These are phyloP conservation scores for Phytoseiulus persimilis DNA, from an alignment of 2,888 invertebrate genomes.

Conservation along the genomic window DNA sequence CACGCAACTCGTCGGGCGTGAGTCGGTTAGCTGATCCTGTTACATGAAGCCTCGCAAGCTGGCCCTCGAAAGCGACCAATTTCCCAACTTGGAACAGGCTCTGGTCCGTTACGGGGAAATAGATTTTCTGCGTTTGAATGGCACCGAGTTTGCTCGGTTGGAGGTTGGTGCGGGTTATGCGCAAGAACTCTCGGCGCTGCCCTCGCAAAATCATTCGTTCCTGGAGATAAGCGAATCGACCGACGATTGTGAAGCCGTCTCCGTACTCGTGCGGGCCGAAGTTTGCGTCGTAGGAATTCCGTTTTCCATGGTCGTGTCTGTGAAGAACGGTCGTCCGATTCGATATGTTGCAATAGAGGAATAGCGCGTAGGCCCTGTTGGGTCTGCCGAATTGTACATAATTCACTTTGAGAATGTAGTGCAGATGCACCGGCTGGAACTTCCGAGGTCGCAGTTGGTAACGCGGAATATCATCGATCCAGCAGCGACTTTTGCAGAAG, in stretches of 20 bases:
- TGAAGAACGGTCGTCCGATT: neutral
- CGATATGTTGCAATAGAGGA: slow-evolving; percentile 14
- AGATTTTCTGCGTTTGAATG: slow-evolving; percentile 32
- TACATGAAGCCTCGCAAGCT: slow-evolving; percentile 15
- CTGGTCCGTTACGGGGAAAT: slow-evolving; percentile 21
- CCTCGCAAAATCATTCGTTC: slow-evolving; percentile 30
- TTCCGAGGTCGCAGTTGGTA: slow-evolving; percentile 17
- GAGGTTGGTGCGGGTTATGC: neutral
- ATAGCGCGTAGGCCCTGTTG: slow-evolving; percentile 13
- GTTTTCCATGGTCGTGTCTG: neutral
- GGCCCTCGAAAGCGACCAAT: slow-evolving; percentile 5
- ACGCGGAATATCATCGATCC: slow-evolving; percentile 20
- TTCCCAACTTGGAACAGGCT: slow-evolving; percentile 34
- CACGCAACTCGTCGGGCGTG: slow-evolving; percentile 15
- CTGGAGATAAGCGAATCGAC: slow-evolving; percentile 16
- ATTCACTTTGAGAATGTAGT: slow-evolving; percentile 30
- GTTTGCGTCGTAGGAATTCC: neutral
- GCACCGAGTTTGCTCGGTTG: slow-evolving; percentile 19
- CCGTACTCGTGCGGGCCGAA: slow-evolving; percentile 33
- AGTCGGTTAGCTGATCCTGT: slow-evolving; percentile 14
- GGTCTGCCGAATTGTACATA: slow-evolving; percentile 13
- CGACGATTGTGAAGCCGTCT: slow-evolving; percentile 20
- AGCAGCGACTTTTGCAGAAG: slow-evolving; percentile 17
- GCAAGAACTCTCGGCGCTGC: neutral
- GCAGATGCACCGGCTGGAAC: slow-evolving; percentile 32